A percentile compares a stretch with the other conserved stretches of the same genome.
These are phyloP conservation scores for Stegana nigrithorax DNA, from an alignment of 2,888 invertebrate genomes.

Conservation along the genomic window DNA sequence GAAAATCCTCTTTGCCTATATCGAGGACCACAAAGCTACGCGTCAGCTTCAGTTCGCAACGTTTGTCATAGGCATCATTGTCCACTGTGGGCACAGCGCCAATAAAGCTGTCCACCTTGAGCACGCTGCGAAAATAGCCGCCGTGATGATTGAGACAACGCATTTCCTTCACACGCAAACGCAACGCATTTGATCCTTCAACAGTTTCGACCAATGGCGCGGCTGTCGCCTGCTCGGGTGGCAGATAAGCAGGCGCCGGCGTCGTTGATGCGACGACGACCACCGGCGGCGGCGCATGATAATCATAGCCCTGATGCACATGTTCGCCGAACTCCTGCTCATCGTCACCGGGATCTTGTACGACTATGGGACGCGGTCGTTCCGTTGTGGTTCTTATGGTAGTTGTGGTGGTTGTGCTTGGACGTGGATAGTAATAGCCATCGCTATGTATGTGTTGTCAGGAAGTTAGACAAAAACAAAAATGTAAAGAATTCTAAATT, in stretches of 20 bases:
- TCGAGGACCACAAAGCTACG: slow-evolving; percentile 66
- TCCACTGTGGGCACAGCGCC: slow-evolving; percentile 66
- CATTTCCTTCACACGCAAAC: slow-evolving; percentile 64
- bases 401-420: slow-evolving; percentile 29
- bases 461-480: no score
- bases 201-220: slow-evolving; percentile 3
- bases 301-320: slow-evolving; percentile 51
- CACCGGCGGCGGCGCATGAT: slow-evolving; percentile 43
- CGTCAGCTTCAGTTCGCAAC: slow-evolving; percentile 59
- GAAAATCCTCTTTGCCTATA: slow-evolving; percentile 69
- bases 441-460: no score
- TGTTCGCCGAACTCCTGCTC: slow-evolving; percentile 27
- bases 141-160: slow-evolving; percentile 54
- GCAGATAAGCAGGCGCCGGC: slow-evolving; percentile 53
- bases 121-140: slow-evolving; percentile 66
- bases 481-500: neutral
- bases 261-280: slow-evolving; percentile 41
- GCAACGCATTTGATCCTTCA: slow-evolving; percentile 39
- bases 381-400: slow-evolving; percentile 36
- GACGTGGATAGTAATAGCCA: slow-evolving; percentile 53
- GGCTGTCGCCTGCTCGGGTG: slow-evolving; percentile 28
- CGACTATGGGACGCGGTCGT: slow-evolving; percentile 48
- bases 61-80: slow-evolving; percentile 56
- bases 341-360: slow-evolving; percentile 47
- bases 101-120: slow-evolving; percentile 66